phyloP scores from a whole-genome alignment of 2,888 invertebrate species.

The Andricus quercusramuli region DNA sequence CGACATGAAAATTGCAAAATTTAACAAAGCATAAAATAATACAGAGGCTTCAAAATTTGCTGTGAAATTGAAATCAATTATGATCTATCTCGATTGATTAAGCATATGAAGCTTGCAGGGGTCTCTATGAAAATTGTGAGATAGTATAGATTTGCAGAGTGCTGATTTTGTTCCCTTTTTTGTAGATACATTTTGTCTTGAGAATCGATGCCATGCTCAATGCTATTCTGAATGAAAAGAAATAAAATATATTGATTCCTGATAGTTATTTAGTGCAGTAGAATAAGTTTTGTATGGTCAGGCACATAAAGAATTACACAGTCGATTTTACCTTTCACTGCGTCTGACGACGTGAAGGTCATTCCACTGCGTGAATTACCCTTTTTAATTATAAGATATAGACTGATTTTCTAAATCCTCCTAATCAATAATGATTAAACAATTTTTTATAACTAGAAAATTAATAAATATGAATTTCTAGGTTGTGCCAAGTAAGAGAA shows the following conservation, averaged over 20 bases:
- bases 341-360: background rate
- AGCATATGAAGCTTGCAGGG: background rate
- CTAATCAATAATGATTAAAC: no score
- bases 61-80: conserved; percentile 26
- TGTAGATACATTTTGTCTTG: background rate
- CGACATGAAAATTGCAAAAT: conserved; percentile 6
- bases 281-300: conserved; percentile 4
- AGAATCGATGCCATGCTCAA: background rate
- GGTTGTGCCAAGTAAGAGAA: background rate
- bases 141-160: background rate
- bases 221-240: background rate
- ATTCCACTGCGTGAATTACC: background rate
- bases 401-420: no score
- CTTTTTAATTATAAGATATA: background rate
- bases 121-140: background rate
- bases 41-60: background rate
- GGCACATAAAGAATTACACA: conserved; percentile 16
- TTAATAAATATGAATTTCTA: background rate
- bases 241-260: background rate
- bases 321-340: conserved; percentile 25
- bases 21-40: conserved; percentile 18
- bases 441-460: background rate
- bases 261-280: conserved; percentile 9
- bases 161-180: background rate
- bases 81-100: background rate